Evolutionary conservation across 1,140 invertebrate species (phyloP), one percentile per base, ranked within the genome.

Genomic region (Temnothorax curvispinosus): DNA sequence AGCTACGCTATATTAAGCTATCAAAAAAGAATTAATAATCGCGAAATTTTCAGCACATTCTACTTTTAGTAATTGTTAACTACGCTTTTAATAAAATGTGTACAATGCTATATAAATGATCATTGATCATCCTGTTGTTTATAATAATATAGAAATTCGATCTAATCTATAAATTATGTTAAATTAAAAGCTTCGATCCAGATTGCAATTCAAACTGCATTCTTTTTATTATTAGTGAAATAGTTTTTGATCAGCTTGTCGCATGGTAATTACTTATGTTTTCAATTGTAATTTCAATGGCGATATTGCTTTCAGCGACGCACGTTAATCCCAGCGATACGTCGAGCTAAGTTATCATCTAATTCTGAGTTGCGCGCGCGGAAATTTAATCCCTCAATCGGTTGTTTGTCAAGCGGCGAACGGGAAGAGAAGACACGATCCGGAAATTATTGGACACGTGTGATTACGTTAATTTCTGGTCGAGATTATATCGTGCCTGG

Each of bases 401-500:
- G 54, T 74, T 84, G 80, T 84, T 84, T 75, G 69, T 84, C 80
- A 84, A 74, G 80, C 80, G 32, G 13, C 41, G 69, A 56, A 75
- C 80, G 27, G 80, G 41, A 75, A 74, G 71, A 71, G 80, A 84
- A 84, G 80, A 84, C 56, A 60, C 80, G 69, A 84, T 84, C 69
- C 80, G 80, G 80, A 84, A 84, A 84, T 84, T 84, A 84, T 84
- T 74, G 80, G 54, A 84, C 80, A 47, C 80, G 41, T 75, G 54
- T 60, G 69, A 84, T 84, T 75, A 84, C 54, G 69, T 84, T 84
- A 84, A 84, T 84, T 75, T 75, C 80, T 75, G 69, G 41, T 41
- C 54, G 80, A 74, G 54, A 84, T 84, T 84, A 84, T 75, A 84
- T 84, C 58, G 54, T 60, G 41, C 47, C 15, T 35, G n/a, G n/a